Conservation (phyloP, 2,888 invertebrate genomes). For the Nephrotoma flavescens region DNA sequence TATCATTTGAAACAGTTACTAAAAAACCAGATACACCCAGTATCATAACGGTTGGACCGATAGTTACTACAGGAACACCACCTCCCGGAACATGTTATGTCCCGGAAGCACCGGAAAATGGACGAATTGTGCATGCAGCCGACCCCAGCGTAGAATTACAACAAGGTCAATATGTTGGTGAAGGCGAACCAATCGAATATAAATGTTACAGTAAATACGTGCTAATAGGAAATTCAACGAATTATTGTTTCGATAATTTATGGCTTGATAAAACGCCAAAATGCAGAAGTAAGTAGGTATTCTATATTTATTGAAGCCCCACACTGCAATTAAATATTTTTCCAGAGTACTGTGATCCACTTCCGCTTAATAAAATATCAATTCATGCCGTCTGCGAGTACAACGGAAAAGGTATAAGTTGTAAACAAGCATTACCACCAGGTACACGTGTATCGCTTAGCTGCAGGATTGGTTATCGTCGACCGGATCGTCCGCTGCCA, state of each 20-base stretch:
- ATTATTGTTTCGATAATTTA: constrained; percentile 8
- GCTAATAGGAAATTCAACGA: constrained; percentile 1
- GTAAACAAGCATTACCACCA: constrained; percentile 2
- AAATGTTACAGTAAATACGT: constrained; percentile 6
- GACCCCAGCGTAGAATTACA: background rate
- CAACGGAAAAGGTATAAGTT: constrained; percentile 3
- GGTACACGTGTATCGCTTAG: constrained; percentile 8
- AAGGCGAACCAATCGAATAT: background rate
- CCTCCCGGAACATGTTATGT: background rate
- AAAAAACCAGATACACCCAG: background rate
- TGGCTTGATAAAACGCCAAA: constrained; percentile 6
- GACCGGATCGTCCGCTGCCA: background rate
- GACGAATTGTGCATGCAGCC: background rate
- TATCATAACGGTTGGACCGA: background rate
- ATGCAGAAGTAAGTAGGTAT: constrained; percentile 8
- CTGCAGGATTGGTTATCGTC: constrained; percentile 9
- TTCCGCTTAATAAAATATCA: background rate
- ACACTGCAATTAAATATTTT: background rate
- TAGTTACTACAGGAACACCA: background rate
- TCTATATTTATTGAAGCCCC: background rate
- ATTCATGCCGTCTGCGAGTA: constrained; percentile 5
- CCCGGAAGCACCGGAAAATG: background rate
- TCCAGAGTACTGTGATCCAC: constrained; percentile 2
- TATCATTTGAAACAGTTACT: background rate
- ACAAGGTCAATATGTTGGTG: background rate